Evolutionary conservation across 2,113 vertebrate species (phyloP).

Genomic region (Thryonomys swinderianus): DNA sequence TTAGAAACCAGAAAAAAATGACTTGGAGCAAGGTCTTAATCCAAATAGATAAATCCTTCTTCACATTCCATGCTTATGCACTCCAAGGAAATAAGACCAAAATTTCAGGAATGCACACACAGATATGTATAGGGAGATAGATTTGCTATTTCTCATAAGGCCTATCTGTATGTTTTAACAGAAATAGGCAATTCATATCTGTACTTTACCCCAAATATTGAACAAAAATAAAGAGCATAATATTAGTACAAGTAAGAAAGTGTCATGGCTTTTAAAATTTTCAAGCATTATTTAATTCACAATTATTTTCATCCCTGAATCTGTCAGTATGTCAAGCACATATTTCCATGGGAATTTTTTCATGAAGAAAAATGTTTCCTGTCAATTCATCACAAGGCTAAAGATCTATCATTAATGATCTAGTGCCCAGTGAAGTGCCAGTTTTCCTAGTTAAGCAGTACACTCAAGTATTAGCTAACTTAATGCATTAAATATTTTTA

Average conservation of each 20-base stretch:
- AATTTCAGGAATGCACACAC: neutral
- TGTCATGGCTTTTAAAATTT: neutral
- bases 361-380: neutral
- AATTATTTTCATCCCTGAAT: neutral
- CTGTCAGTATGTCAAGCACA: neutral
- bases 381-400: neutral
- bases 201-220: neutral
- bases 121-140: neutral
- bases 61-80: neutral
- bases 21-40: conserved; percentile 53
- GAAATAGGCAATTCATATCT: neutral
- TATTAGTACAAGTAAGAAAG: neutral
- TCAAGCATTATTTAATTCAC: neutral
- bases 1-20: neutral
- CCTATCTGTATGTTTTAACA: neutral
- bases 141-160: neutral
- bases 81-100: conserved; percentile 33
- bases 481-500: neutral
- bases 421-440: neutral
- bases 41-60: neutral
- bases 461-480: neutral
- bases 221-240: neutral
- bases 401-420: neutral
- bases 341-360: neutral
- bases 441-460: neutral